Base-by-base conservation (phyloP, 2,888 invertebrate genomes). In the Caenorhabditis sp. region DNA sequence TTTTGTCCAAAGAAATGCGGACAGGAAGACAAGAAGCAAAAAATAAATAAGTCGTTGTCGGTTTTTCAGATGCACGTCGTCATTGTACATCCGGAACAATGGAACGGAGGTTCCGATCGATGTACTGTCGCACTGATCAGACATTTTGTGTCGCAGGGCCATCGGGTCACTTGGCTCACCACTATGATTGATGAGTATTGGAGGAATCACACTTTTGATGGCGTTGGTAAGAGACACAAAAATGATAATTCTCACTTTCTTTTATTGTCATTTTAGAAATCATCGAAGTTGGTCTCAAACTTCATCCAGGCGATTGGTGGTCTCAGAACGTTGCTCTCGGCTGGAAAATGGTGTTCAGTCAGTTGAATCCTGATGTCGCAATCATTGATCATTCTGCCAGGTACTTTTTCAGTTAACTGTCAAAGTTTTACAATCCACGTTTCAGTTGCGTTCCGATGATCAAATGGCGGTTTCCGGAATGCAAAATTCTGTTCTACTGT, bases 171-270 rank as follows among this genome's bases (percentile, higher is more conserved):
- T 52, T 88, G 88, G 88, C 72, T 86, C 45, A 88, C 88, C 2
- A 88, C 88, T 13, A 88, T 88, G 88, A 88, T 88, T 30, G 88
- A 88, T 56, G 85, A 87, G 30, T 89, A 88, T 55, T 88, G 88
- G 88, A 82, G 83, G 41, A 71, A 84, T 48, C 85, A 88, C 58
- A 81, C 80, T 22, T 88, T 86, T 46, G 80, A 83, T 27, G 86
- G 86, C 8, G 86, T 88, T 52, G 88, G 88, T 85, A 58, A 70
- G 86, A 55, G 7, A 15, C 30, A 22, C 22, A 13, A 27, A 13
- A 46, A 13, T 22, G 6, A 41, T 43, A 13, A 7, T 3, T 50
- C 6, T 37, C 20, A 35, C 0, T 8, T 26, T 2, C 6, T 27
- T 22, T 26, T 7, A 8, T 20, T 32, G 1, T 13, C 11, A 11